Conservation (phyloP, 2,797 vertebrate genomes). For the Mastacembelus armatus region DNA sequence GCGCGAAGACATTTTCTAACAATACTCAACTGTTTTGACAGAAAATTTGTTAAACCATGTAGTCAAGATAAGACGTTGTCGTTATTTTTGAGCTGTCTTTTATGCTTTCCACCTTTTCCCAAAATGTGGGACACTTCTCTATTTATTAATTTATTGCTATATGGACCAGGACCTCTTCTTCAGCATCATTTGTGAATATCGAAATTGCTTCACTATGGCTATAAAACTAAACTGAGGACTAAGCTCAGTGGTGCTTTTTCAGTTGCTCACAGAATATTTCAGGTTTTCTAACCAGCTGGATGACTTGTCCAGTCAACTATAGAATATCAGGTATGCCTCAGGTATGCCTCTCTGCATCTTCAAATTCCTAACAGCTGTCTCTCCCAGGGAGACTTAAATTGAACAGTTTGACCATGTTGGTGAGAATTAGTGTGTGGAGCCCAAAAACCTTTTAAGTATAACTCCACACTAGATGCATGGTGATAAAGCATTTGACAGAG, state of each 20-base stretch:
- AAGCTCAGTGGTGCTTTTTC: neutral
- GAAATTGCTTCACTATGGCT: neutral
- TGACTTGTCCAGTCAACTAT: slow-evolving; percentile 14
- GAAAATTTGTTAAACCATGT: slow-evolving; percentile 33
- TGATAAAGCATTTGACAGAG: neutral
- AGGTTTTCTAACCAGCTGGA: slow-evolving; percentile 1
- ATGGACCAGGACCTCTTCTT: neutral
- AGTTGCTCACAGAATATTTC: slow-evolving; percentile 18
- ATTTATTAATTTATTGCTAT: neutral
- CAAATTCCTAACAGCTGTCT: slow-evolving; percentile 20
- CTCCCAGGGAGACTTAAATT: slow-evolving; percentile 14
- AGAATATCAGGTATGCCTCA: slow-evolving; percentile 13
- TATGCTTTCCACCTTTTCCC: slow-evolving; percentile 6
- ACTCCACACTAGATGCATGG: neutral
- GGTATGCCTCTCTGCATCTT: slow-evolving; percentile 26
- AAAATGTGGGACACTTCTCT: slow-evolving; percentile 3
- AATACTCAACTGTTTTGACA: slow-evolving; percentile 38
- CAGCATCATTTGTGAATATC: neutral
- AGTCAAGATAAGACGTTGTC: slow-evolving; percentile 25
- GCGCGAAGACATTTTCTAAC: slow-evolving; percentile 46
- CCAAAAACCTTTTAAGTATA: no score
- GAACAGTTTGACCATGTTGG: slow-evolving; percentile 7
- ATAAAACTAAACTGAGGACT: slow-evolving; percentile 4
- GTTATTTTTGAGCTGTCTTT: slow-evolving; percentile 9
- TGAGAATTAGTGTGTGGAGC: slow-evolving; percentile 7